Conservation (phyloP, 2,113 vertebrate species). For the Hippocampus abdominalis region DNA sequence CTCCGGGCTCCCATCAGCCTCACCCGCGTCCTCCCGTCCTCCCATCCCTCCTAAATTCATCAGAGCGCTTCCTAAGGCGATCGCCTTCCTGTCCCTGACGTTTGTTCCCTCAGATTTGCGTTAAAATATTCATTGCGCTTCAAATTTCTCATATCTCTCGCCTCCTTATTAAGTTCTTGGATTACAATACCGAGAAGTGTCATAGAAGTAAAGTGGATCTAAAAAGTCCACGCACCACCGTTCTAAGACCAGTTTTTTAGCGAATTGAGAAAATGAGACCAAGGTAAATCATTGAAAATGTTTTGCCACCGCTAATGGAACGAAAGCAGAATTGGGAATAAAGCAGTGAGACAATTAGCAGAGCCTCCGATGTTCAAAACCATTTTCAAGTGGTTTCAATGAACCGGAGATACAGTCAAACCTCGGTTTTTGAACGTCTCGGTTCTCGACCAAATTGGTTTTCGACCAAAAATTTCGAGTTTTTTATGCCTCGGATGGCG, state of each 20-base stretch:
- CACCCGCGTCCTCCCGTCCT: neutral
- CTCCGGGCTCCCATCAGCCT: neutral
- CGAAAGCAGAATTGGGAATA: neutral
- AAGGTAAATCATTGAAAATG: neutral
- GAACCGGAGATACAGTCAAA: too few relatives aligned
- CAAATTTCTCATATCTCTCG: neutral
- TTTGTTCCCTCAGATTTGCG: neutral
- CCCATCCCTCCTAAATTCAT: conserved; percentile 2
- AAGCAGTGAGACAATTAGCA: neutral
- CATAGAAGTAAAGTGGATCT: neutral
- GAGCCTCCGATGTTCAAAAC: neutral
- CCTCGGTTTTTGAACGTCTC: too few relatives aligned
- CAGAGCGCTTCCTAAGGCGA: neutral
- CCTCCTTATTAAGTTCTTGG: neutral
- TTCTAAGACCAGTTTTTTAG: neutral
- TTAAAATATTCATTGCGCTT: conserved; percentile 1
- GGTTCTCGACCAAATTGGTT: too few relatives aligned
- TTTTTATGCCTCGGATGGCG: too few relatives aligned
- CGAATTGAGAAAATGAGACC: neutral
- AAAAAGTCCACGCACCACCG: neutral
- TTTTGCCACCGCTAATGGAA: neutral
- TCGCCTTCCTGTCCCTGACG: neutral
- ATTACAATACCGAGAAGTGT: neutral
- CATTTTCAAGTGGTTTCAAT: too few relatives aligned
- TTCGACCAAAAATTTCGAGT: too few relatives aligned